phyloP scores from a whole-genome alignment of 1,140 invertebrate species.

The Adoxophyes honmai region DNA sequence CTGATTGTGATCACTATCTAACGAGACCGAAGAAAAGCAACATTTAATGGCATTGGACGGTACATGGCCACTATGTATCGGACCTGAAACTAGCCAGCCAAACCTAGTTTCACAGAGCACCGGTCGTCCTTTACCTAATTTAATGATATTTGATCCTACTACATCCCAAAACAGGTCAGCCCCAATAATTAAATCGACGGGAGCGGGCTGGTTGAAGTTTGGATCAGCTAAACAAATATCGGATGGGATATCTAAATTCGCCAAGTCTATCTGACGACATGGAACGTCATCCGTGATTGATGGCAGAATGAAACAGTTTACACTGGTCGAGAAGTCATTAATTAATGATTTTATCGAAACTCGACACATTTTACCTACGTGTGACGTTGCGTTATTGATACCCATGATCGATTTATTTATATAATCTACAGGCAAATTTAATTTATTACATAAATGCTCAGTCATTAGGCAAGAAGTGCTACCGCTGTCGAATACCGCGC shows the following conservation, averaged over 20 bases:
- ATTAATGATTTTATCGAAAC: too few relatives aligned
- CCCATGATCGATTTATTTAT: conserved; percentile 22
- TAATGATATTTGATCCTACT: conserved; percentile 1
- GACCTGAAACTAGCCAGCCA: conserved; percentile 16
- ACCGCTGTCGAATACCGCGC: conserved; percentile 25
- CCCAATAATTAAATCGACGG: conserved; percentile 14
- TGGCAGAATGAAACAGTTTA: neutral
- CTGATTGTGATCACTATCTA: neutral
- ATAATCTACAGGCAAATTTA: conserved; percentile 21
- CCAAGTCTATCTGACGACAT: neutral
- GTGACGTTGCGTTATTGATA: conserved; percentile 28
- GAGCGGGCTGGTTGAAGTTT: neutral
- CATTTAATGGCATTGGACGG: neutral
- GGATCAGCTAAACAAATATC: conserved; percentile 10
- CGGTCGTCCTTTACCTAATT: conserved; percentile 6
- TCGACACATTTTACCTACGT: too few relatives aligned
- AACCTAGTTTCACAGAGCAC: neutral
- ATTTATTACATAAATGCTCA: conserved; percentile 18
- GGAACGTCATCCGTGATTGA: neutral
- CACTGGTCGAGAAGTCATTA: neutral
- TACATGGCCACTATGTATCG: neutral
- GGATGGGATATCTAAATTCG: conserved; percentile 2
- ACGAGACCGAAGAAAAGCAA: neutral
- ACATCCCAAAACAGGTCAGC: conserved; percentile 17
- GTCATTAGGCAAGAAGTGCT: conserved; percentile 27